Percentiles rank a stretch among this genome's conserved stretches.
phyloP scores from a whole-genome alignment of 2,888 invertebrate species.

The Ormia ochracea region DNA sequence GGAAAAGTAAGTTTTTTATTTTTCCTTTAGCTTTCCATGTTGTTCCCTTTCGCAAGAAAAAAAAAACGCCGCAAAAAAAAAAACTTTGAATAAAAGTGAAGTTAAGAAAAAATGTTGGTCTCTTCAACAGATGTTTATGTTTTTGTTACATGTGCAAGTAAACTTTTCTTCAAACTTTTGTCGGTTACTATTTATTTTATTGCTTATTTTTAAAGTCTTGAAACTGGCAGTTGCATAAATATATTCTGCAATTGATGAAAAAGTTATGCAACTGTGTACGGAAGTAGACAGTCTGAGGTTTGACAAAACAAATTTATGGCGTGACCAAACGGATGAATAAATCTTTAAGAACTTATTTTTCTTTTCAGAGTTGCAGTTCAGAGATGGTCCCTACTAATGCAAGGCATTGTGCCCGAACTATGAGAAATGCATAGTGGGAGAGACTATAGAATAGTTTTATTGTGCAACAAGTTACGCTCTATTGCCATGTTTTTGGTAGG shows the following conservation, averaged over 20 bases:
- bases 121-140: conserved; percentile 45
- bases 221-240: conserved; percentile 33
- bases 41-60: background rate
- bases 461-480: too few relatives aligned
- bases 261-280: background rate
- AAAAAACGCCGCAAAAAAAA: too few relatives aligned
- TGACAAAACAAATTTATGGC: background rate
- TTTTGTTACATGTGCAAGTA: conserved; percentile 3
- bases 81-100: conserved; percentile 24
- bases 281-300: background rate
- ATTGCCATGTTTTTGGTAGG: too few relatives aligned
- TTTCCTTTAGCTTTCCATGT: background rate
- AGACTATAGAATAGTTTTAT: too few relatives aligned
- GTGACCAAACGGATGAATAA: background rate
- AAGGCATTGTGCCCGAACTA: too few relatives aligned
- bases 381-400: too few relatives aligned
- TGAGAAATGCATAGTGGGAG: too few relatives aligned
- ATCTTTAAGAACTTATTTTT: background rate
- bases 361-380: too few relatives aligned
- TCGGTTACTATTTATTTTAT: background rate
- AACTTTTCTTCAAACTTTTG: conserved; percentile 33
- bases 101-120: conserved; percentile 16
- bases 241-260: conserved; percentile 10
- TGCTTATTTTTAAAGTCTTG: background rate
- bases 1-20: conserved; percentile 34